These are phyloP conservation scores for Drosophila eugracilis DNA, from an alignment of 1,140 invertebrate genomes.

Conservation along the genomic window DNA sequence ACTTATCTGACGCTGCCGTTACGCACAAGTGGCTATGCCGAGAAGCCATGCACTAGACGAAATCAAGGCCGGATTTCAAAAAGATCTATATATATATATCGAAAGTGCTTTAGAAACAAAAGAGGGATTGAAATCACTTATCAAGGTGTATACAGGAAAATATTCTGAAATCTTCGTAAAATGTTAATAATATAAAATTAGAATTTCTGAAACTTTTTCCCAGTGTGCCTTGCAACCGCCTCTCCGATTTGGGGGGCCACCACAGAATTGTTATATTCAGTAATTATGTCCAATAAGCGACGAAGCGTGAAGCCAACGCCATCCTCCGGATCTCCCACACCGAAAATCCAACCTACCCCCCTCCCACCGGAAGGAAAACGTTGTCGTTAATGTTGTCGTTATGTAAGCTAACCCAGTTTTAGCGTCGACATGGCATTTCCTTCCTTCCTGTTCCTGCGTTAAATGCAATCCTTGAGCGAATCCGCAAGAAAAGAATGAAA, in stretches of 20 bases:
- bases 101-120: neutral
- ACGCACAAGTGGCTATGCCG: slow-evolving; percentile 65
- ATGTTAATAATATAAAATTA: neutral
- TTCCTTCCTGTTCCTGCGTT: slow-evolving; percentile 72
- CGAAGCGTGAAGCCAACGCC: slow-evolving; percentile 61
- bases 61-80: neutral
- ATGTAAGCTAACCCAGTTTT: slow-evolving; percentile 82
- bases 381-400: slow-evolving; percentile 81
- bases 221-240: slow-evolving; percentile 5
- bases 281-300: slow-evolving; percentile 82
- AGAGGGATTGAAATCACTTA: no score
- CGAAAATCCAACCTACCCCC: neutral
- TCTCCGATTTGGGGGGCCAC: slow-evolving; percentile 1
- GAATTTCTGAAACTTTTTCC: neutral
- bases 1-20: slow-evolving; percentile 74
- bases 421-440: slow-evolving; percentile 80
- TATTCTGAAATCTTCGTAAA: neutral
- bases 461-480: slow-evolving; percentile 63
- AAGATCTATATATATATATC: no score
- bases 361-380: slow-evolving; percentile 65
- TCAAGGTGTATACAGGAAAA: neutral
- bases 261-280: slow-evolving; percentile 80
- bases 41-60: slow-evolving; percentile 11
- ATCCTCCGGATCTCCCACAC: neutral
- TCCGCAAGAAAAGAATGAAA: slow-evolving; percentile 49